Conservation (phyloP, 2,113 vertebrate genomes). For the Recurvirostra avosetta region DNA sequence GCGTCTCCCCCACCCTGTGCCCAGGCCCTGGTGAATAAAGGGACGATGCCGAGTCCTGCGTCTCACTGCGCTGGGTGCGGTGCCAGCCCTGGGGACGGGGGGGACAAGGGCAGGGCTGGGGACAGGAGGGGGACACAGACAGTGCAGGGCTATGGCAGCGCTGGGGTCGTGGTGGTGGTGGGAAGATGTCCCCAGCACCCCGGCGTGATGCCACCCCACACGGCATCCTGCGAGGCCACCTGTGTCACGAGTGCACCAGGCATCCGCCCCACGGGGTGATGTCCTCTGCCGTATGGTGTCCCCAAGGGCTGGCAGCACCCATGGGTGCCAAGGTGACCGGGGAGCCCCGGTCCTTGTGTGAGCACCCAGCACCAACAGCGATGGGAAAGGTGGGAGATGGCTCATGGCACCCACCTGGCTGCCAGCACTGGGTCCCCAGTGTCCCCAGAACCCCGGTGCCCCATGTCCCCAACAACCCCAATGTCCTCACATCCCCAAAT, state of each 20-base stretch:
- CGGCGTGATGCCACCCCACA: not conserved
- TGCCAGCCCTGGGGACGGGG: not conserved
- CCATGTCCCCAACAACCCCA: not conserved
- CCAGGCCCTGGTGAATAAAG: not conserved
- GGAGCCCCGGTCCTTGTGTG: not conserved
- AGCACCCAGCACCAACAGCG: accelerated
- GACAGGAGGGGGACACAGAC: not conserved
- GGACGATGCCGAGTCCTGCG: not conserved
- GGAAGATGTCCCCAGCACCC: not conserved
- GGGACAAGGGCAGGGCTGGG: not conserved
- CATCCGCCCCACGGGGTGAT: not conserved
- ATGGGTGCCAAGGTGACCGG: not conserved
- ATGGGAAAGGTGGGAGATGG: not conserved
- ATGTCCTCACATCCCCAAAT: not conserved
- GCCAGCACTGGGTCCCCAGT: not conserved
- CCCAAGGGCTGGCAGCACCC: not conserved
- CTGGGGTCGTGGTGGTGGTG: accelerated
- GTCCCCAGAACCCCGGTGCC: not conserved
- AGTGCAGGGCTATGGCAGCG: not conserved
- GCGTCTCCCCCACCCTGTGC: accelerated
- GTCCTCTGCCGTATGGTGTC: accelerated
- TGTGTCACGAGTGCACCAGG: not conserved
- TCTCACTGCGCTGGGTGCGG: not conserved
- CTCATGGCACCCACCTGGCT: accelerated
- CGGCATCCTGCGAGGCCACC: not conserved